These are phyloP conservation scores for Notarius quadriscutis DNA, from an alignment of 2,113 vertebrate genomes.

Conservation along the genomic window DNA sequence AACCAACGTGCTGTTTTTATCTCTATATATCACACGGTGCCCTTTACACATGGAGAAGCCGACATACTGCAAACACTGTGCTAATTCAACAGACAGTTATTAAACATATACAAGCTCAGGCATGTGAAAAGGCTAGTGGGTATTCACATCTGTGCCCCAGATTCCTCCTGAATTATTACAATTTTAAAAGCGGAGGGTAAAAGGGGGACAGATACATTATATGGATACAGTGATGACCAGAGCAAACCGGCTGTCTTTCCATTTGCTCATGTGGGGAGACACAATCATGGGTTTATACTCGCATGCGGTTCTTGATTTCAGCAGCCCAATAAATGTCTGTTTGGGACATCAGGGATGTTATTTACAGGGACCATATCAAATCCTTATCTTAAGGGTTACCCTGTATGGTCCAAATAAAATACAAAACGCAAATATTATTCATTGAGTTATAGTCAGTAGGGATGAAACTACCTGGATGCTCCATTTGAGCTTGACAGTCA, in stretches of 20 bases:
- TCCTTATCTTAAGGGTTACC: constrained; percentile 6
- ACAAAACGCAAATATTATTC: constrained; percentile 11
- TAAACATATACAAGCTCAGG: constrained; percentile 45
- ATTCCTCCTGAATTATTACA: constrained; percentile 61
- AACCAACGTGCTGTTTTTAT: neutral
- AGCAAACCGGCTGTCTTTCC: constrained; percentile 30
- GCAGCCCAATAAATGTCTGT: constrained; percentile 32
- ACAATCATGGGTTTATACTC: constrained; percentile 20
- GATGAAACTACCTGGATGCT: constrained; percentile 23
- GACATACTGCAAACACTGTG: neutral
- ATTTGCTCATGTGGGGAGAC: constrained; percentile 38
- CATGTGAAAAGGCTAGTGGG: constrained; percentile 58
- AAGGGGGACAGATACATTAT: constrained; percentile 41
- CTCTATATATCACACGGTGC: neutral
- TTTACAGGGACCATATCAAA: constrained; percentile 38
- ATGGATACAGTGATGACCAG: constrained; percentile 20
- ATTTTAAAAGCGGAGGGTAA: constrained; percentile 52
- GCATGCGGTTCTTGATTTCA: constrained; percentile 1
- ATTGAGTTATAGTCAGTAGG: neutral
- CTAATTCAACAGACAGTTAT: constrained; percentile 14
- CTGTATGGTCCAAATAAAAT: constrained; percentile 1
- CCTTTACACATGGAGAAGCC: neutral
- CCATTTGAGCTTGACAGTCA: neutral
- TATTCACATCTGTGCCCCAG: constrained; percentile 68
- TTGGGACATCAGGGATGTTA: constrained; percentile 29